Conservation (phyloP, 2,797 vertebrate species). For the Clarias laeviceps region DNA sequence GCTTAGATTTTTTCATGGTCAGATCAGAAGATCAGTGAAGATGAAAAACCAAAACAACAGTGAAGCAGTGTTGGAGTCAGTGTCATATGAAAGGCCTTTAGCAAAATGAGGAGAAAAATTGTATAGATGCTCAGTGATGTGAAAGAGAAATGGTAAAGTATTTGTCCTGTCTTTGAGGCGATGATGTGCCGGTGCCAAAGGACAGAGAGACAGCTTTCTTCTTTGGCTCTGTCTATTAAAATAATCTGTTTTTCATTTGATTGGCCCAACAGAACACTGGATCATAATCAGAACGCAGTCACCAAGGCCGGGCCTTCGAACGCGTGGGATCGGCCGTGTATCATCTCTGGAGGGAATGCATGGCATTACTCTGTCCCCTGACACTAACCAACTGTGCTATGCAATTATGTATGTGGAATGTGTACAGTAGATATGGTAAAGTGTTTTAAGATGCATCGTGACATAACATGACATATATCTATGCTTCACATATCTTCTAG, state of each 20-base stretch:
- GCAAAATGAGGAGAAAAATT: neutral
- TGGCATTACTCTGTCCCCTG: neutral
- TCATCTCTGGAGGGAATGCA: neutral
- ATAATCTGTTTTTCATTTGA: neutral
- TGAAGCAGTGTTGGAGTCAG: neutral
- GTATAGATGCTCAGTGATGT: neutral
- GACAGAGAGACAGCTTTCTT: neutral
- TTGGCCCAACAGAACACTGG: too few relatives aligned
- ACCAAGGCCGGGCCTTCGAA: too few relatives aligned
- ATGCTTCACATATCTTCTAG: neutral
- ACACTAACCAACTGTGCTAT: neutral
- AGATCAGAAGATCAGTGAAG: neutral
- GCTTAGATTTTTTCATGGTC: neutral
- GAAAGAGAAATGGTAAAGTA: neutral
- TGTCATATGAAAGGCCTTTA: slow-evolving; percentile 19
- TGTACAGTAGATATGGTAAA: neutral
- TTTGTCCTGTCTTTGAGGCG: neutral
- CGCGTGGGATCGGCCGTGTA: neutral
- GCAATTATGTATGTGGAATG: neutral
- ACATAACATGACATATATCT: neutral
- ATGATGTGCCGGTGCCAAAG: neutral
- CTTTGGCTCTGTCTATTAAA: too few relatives aligned
- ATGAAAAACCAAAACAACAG: neutral
- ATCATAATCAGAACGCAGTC: neutral
- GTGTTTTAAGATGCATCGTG: neutral